phyloP scores from a whole-genome alignment of 2,797 vertebrate genomes.

The Bradypodion ventrale region DNA sequence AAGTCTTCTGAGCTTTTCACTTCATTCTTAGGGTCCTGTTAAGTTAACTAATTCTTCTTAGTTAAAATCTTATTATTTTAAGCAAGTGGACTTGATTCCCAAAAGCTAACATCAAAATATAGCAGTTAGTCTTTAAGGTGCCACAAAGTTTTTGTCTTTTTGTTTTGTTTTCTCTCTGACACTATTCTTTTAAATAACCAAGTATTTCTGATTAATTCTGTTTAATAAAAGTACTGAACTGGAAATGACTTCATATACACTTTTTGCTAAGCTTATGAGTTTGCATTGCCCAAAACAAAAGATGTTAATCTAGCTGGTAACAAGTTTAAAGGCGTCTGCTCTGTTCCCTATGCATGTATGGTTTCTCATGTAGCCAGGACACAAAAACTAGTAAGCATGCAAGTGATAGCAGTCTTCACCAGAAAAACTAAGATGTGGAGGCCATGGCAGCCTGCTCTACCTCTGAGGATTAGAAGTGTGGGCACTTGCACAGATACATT shows the following conservation, averaged over 20 bases:
- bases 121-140: no score
- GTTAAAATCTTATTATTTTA: no score
- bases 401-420: not conserved
- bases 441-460: not conserved
- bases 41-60: not conserved
- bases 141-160: no score
- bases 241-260: not conserved
- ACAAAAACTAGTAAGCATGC: not conserved
- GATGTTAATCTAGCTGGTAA: not conserved
- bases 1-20: not conserved
- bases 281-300: not conserved
- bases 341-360: not conserved
- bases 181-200: no score
- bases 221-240: not conserved
- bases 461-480: not conserved
- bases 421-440: no score
- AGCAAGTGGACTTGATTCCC: no score
- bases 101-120: no score
- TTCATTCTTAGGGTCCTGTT: not conserved
- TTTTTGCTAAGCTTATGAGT: not conserved
- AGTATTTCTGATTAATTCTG: no score
- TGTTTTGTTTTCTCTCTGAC: no score
- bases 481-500: not conserved
- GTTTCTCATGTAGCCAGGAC: not conserved
- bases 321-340: not conserved